Conservation (phyloP, 2,888 invertebrate species). For the Gymnosoma rotundatum region DNA sequence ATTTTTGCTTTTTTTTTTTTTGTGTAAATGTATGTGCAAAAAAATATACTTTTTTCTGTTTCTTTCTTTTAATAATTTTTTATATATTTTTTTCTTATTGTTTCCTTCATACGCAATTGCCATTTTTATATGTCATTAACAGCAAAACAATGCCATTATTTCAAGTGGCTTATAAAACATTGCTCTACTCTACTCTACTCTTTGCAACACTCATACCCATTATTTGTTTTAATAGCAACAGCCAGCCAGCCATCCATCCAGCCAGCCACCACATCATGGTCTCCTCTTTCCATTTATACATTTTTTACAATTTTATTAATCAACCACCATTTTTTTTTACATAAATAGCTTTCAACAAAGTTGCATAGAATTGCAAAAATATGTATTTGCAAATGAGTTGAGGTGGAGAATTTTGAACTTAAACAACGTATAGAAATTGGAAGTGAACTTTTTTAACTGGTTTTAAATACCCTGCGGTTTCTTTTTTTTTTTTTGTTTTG, state of each 20-base stretch:
- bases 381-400: slow-evolving; percentile 21
- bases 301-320: slow-evolving; percentile 48
- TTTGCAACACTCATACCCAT: slow-evolving; percentile 20
- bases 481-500: background rate
- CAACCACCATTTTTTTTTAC: slow-evolving; percentile 64
- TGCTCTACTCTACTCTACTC: slow-evolving; percentile 12
- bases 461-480: slow-evolving; percentile 61
- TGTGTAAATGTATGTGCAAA: background rate
- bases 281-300: slow-evolving; percentile 36
- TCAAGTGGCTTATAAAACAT: slow-evolving; percentile 68
- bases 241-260: slow-evolving; percentile 27
- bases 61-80: slow-evolving; percentile 35
- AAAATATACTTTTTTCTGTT: background rate
- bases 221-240: background rate
- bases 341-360: slow-evolving; percentile 41
- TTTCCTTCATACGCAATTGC: slow-evolving; percentile 63
- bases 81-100: slow-evolving; percentile 3
- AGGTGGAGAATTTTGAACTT: slow-evolving; percentile 54
- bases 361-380: slow-evolving; percentile 50
- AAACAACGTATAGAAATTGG: slow-evolving; percentile 24
- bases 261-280: slow-evolving; percentile 36
- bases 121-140: slow-evolving; percentile 70
- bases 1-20: slow-evolving; percentile 3
- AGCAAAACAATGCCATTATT: slow-evolving; percentile 68
- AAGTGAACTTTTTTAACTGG: slow-evolving; percentile 21